These are phyloP conservation scores for Campylorhamphus procurvoides DNA, from an alignment of 2,113 vertebrate genomes.

Conservation along the genomic window DNA sequence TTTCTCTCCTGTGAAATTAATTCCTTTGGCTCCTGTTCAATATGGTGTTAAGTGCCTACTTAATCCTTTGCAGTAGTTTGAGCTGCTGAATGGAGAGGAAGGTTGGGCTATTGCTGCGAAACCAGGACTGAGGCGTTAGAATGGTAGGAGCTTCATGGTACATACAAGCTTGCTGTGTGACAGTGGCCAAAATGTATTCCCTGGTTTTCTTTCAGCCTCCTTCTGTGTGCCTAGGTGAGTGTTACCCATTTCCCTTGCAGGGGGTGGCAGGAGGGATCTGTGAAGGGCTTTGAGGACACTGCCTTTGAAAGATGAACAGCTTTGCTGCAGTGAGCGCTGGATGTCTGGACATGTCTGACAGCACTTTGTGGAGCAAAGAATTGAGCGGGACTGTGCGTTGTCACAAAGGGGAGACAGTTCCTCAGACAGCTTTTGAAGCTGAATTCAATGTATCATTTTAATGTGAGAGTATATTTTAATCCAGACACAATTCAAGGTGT, in stretches of 20 bases:
- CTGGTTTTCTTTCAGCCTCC: not conserved
- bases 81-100: not conserved
- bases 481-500: not conserved
- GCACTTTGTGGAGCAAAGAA: not conserved
- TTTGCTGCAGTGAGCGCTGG: not conserved
- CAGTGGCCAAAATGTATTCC: not conserved
- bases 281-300: not conserved
- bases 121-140: not conserved
- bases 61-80: slow-evolving; percentile 12
- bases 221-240: not conserved
- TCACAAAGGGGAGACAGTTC: slow-evolving; percentile 13
- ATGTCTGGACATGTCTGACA: not conserved
- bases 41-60: slow-evolving; percentile 1
- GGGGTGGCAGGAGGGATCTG: not conserved
- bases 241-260: not conserved
- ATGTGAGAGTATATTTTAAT: not conserved
- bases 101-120: slow-evolving; percentile 15
- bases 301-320: not conserved
- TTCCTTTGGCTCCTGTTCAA: slow-evolving; percentile 28
- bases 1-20: slow-evolving; percentile 13
- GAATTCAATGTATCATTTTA: not conserved
- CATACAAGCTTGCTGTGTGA: not conserved
- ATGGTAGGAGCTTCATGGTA: not conserved
- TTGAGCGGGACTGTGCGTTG: not conserved
- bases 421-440: slow-evolving; percentile 11